phyloP scores from a whole-genome alignment of 37 sponge, comb jelly and placozoan genomes.

The Corticium candelabrum region DNA sequence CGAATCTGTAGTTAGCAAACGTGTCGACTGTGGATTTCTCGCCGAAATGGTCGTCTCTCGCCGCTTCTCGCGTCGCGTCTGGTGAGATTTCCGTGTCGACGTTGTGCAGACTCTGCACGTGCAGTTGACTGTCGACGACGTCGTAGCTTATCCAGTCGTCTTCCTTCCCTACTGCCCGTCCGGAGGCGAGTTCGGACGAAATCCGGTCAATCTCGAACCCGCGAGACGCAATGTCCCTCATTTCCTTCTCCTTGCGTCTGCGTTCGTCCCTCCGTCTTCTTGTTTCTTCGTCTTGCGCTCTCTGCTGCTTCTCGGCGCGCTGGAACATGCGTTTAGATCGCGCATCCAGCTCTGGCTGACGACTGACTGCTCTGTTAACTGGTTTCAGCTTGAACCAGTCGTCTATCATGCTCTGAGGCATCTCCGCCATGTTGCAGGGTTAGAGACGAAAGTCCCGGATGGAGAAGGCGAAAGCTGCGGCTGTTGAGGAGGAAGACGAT shows the following conservation, averaged over 20 bases:
- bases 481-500: conserved; percentile 74
- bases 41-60: background rate
- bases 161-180: too few species aligned
- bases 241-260: background rate
- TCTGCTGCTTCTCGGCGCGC: background rate
- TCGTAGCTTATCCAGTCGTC: background rate
- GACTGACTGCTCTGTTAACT: background rate
- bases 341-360: too few species aligned
- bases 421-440: background rate
- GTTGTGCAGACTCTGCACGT: background rate
- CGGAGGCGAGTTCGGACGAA: too few species aligned
- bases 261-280: background rate
- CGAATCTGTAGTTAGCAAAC: conserved; percentile 21
- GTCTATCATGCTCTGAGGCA: background rate
- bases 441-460: too few species aligned
- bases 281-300: background rate
- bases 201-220: background rate
- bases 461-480: too few species aligned
- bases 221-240: background rate
- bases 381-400: background rate
- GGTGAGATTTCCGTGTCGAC: background rate
- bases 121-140: background rate
- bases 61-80: background rate
- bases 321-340: background rate
- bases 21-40: conserved; percentile 7